phyloP scores from a whole-genome alignment of 2,797 vertebrate genomes.

The Gymnocypris eckloni region DNA sequence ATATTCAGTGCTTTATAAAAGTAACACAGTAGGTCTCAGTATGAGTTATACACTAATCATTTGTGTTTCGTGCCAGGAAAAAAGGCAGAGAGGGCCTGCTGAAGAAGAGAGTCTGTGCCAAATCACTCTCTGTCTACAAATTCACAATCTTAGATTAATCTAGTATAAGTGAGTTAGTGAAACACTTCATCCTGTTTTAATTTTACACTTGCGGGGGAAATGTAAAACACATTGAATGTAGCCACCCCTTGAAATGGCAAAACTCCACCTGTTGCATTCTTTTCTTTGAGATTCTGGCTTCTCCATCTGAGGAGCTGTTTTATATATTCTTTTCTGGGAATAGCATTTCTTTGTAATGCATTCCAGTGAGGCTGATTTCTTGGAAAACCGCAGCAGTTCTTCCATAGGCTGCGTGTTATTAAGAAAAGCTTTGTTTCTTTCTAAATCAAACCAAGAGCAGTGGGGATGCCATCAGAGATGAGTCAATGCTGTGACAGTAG shows the following conservation, averaged over 20 bases:
- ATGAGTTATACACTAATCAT: slow-evolving; percentile 60
- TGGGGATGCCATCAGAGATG: slow-evolving; percentile 16
- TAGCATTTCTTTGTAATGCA: slow-evolving; percentile 24
- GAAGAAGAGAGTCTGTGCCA: slow-evolving; percentile 45
- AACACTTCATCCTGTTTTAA: slow-evolving; percentile 3
- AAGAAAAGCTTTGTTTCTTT: slow-evolving; percentile 31
- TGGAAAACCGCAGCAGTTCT: neutral
- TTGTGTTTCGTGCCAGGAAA: slow-evolving; percentile 56
- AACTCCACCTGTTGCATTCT: slow-evolving; percentile 19
- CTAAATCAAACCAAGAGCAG: slow-evolving; percentile 21
- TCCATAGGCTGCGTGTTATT: slow-evolving; percentile 1
- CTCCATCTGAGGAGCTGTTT: slow-evolving; percentile 34
- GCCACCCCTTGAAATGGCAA: neutral
- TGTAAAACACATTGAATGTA: neutral
- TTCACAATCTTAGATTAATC: slow-evolving; percentile 5
- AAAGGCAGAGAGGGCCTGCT: slow-evolving; percentile 4
- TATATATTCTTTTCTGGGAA: slow-evolving; percentile 42
- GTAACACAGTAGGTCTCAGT: slow-evolving; percentile 63
- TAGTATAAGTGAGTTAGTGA: neutral
- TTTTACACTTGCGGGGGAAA: neutral
- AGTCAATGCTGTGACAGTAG: slow-evolving; percentile 28
- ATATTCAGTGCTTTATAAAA: neutral
- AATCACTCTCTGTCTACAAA: slow-evolving; percentile 40
- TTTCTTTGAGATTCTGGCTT: slow-evolving; percentile 19
- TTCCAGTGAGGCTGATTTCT: slow-evolving; percentile 12